Conservation (phyloP, 2,888 invertebrate species). For the Aplocera efformata region DNA sequence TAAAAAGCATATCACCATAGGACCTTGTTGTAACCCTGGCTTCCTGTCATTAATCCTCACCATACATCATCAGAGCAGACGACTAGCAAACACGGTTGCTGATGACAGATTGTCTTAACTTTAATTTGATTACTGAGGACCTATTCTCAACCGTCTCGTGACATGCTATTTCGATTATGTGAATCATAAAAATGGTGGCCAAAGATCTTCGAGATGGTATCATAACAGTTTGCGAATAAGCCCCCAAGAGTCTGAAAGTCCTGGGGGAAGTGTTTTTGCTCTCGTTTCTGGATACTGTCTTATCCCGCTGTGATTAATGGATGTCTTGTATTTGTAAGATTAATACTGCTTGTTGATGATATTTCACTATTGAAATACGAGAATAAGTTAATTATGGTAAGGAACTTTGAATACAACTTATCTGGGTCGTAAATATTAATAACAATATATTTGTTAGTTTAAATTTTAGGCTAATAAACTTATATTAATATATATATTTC, state of each 20-base stretch:
- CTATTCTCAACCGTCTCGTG: background rate
- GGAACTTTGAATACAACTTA: too few species aligned
- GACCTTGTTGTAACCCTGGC: constrained; percentile 31
- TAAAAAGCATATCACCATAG: constrained; percentile 1
- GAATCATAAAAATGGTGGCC: too few species aligned
- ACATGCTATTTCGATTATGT: too few species aligned
- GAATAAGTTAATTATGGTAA: too few species aligned
- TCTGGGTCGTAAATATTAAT: too few species aligned
- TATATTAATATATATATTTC: too few species aligned
- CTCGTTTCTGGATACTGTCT: constrained; percentile 23
- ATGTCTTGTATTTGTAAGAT: constrained; percentile 20
- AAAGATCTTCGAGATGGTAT: too few species aligned
- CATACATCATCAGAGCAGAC: constrained; percentile 26
- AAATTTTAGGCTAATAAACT: too few species aligned
- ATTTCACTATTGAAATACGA: background rate
- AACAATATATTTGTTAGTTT: too few species aligned
- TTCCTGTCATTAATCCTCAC: constrained; percentile 49
- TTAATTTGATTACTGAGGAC: constrained; percentile 53
- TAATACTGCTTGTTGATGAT: constrained; percentile 15
- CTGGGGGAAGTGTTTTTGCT: constrained; percentile 29
- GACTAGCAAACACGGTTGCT: constrained; percentile 28
- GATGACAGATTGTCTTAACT: constrained; percentile 66
- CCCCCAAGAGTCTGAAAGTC: constrained; percentile 2
- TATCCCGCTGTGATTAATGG: constrained; percentile 26
- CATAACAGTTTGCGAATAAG: background rate